Evolutionary conservation across 2,888 invertebrate genomes (phyloP).

Genomic region (Scaptomyza parva): DNA sequence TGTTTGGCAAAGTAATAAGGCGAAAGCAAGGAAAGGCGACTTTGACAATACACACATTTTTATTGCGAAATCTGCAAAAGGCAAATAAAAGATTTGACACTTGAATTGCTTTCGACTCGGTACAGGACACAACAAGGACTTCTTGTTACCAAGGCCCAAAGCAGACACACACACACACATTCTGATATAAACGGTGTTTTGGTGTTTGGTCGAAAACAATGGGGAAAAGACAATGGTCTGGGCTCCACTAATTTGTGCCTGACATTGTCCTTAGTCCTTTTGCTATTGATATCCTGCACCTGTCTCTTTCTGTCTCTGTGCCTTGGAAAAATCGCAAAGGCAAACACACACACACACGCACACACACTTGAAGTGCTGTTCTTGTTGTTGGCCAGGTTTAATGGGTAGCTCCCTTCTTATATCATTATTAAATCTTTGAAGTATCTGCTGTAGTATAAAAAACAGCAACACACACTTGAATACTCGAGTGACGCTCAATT

Average conservation of each 20-base stretch:
- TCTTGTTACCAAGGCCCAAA: constrained; percentile 23
- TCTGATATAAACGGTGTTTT: constrained; percentile 9
- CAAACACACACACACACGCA: constrained; percentile 54
- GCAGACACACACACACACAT: too few relatives aligned
- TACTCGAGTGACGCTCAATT: constrained; percentile 78
- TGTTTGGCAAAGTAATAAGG: constrained; percentile 34
- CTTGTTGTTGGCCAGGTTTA: constrained; percentile 54
- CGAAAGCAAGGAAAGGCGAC: constrained; percentile 48
- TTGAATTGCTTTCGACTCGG: constrained; percentile 81
- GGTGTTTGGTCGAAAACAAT: constrained; percentile 19
- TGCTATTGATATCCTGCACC: constrained; percentile 47
- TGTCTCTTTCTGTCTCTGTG: constrained; percentile 17
- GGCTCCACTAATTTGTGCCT: constrained; percentile 59
- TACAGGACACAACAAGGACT: constrained; percentile 18
- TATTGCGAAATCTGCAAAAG: constrained; percentile 84
- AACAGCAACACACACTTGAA: constrained; percentile 75
- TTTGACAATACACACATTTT: constrained; percentile 73
- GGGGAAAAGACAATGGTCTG: constrained; percentile 39
- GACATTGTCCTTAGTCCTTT: constrained; percentile 3
- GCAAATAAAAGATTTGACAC: constrained; percentile 84
- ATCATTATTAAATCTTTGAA: constrained; percentile 80
- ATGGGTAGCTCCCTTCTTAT: constrained; percentile 74
- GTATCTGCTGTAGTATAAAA: constrained; percentile 65
- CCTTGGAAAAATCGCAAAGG: constrained; percentile 53
- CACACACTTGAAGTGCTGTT: background rate